phyloP scores from a whole-genome alignment of 2,888 invertebrate species.

The Apeira syringaria region DNA sequence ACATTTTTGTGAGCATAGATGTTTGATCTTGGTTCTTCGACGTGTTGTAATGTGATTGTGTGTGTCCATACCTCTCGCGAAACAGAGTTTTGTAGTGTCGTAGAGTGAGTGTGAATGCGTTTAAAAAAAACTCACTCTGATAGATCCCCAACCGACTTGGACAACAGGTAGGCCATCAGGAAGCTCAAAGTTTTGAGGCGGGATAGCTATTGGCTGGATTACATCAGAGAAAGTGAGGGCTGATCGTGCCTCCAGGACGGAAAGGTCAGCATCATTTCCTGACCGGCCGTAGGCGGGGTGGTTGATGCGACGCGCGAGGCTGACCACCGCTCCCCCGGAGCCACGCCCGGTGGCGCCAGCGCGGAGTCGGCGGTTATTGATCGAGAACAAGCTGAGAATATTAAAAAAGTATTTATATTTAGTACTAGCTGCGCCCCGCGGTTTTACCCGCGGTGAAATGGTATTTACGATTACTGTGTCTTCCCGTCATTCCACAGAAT shows the following conservation, averaged over 20 bases:
- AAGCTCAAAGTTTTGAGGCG: constrained; percentile 18
- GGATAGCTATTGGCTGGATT: constrained; percentile 19
- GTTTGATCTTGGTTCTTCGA: too few species aligned
- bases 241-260: constrained; percentile 38
- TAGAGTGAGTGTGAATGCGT: too few species aligned
- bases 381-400: constrained; percentile 9
- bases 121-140: constrained; percentile 26
- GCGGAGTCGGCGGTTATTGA: constrained; percentile 44
- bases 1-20: too few species aligned
- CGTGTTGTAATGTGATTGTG: too few species aligned
- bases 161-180: constrained; percentile 25
- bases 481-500: too few species aligned
- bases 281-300: constrained; percentile 33
- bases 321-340: constrained; percentile 41
- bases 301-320: constrained; percentile 29
- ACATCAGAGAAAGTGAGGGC: constrained; percentile 8
- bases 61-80: too few species aligned
- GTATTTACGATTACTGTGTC: too few species aligned
- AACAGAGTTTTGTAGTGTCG: too few species aligned
- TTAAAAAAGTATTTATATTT: too few species aligned
- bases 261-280: constrained; percentile 45
- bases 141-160: constrained; percentile 37
- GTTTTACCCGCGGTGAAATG: too few species aligned
- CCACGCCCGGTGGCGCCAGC: constrained; percentile 53
- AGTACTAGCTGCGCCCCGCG: too few species aligned